A percentile compares a stretch with the other conserved stretches of the same genome.
Conservation (phyloP, 2,888 invertebrate genomes). For the Elegia similella region DNA sequence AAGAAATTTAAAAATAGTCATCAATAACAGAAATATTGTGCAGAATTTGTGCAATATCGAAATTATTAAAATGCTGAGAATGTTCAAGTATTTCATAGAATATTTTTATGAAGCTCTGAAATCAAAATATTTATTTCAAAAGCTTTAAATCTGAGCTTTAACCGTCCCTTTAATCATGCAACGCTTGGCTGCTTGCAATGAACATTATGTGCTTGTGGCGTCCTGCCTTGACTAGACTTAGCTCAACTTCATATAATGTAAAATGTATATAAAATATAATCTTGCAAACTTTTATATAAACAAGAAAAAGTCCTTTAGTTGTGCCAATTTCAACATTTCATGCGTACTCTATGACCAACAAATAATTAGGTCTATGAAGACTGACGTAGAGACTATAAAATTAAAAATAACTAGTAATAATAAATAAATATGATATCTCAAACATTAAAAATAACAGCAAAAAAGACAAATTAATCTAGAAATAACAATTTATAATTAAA, state of each 20-base stretch:
- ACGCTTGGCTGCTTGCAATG: neutral
- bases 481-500: neutral
- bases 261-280: slow-evolving; percentile 21
- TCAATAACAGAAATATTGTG: neutral
- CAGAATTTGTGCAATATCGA: neutral
- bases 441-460: neutral
- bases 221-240: slow-evolving; percentile 4
- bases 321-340: slow-evolving; percentile 1
- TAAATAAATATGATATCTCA: neutral
- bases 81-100: too few species aligned
- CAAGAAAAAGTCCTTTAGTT: neutral
- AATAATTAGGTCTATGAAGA: too few species aligned
- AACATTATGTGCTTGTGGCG: slow-evolving; percentile 3
- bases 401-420: too few species aligned
- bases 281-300: neutral
- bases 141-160: too few species aligned
- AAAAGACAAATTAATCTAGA: neutral
- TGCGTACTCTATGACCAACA: too few species aligned
- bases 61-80: neutral
- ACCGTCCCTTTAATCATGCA: neutral
- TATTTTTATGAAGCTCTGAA: too few species aligned
- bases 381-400: too few species aligned
- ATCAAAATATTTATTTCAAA: too few species aligned
- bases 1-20: slow-evolving; percentile 1
- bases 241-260: slow-evolving; percentile 25